These are phyloP conservation scores for Sinhomidia bicolor DNA, from an alignment of 2,888 invertebrate genomes.

Conservation along the genomic window DNA sequence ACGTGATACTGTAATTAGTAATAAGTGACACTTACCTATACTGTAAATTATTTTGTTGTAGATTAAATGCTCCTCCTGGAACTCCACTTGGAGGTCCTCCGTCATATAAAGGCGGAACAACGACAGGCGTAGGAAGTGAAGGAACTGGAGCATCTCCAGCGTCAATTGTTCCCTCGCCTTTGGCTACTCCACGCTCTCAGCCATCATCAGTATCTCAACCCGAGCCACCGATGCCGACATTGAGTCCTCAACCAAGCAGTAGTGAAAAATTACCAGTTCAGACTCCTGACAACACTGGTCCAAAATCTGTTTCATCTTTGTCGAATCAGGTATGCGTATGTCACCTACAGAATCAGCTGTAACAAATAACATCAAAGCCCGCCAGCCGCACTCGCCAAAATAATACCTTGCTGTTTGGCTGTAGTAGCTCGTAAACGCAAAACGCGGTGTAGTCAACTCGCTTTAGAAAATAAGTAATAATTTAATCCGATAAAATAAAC, in stretches of 20 bases:
- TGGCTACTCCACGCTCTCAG: slow-evolving; percentile 88
- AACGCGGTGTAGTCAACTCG: no score
- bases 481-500: no score
- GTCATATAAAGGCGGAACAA: slow-evolving; percentile 83
- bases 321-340: slow-evolving; percentile 81
- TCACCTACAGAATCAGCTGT: no score
- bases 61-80: slow-evolving; percentile 81
- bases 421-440: no score
- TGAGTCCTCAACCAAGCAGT: slow-evolving; percentile 82
- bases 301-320: slow-evolving; percentile 82
- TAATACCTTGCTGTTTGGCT: no score
- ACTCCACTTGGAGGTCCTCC: slow-evolving; percentile 87
- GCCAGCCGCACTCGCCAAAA: no score
- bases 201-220: slow-evolving; percentile 82
- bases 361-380: no score
- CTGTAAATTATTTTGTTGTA: slow-evolving; percentile 19
- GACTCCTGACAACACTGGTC: slow-evolving; percentile 81
- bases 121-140: slow-evolving; percentile 74
- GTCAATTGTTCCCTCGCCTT: slow-evolving; percentile 87
- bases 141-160: slow-evolving; percentile 85
- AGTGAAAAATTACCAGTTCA: slow-evolving; percentile 81
- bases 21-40: no score
- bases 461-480: no score
- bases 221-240: slow-evolving; percentile 78
- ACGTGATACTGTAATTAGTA: no score